These are phyloP conservation scores for Magallana nippona DNA, from an alignment of 2,888 invertebrate genomes.

Conservation along the genomic window DNA sequence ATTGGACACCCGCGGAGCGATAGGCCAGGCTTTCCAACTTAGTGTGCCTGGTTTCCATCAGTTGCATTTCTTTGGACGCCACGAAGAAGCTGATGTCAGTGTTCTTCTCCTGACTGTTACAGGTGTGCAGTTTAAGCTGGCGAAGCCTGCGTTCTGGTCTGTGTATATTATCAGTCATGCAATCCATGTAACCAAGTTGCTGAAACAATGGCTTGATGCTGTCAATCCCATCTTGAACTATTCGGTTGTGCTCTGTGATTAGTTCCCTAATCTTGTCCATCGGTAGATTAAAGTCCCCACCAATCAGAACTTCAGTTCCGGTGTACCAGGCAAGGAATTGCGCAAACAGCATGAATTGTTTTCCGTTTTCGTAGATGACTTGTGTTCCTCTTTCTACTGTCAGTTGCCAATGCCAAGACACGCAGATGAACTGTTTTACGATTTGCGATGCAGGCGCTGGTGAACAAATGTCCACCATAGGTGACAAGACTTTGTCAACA, in stretches of 20 bases:
- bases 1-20: background rate
- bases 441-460: slow-evolving; percentile 23
- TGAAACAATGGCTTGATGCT: slow-evolving; percentile 26
- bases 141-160: slow-evolving; percentile 27
- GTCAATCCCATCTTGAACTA: slow-evolving; percentile 8
- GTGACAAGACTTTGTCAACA: slow-evolving; percentile 7
- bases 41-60: slow-evolving; percentile 16
- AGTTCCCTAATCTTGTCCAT: background rate
- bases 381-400: slow-evolving; percentile 14
- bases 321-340: slow-evolving; percentile 15
- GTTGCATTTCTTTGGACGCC: slow-evolving; percentile 45
- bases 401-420: slow-evolving; percentile 42
- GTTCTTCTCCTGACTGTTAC: background rate
- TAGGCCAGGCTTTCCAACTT: background rate
- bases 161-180: slow-evolving; percentile 36
- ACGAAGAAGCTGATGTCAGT: slow-evolving; percentile 36
- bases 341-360: background rate
- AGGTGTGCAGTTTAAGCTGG: slow-evolving; percentile 24
- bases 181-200: slow-evolving; percentile 40
- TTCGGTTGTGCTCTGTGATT: slow-evolving; percentile 21
- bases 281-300: slow-evolving; percentile 41
- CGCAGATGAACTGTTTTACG: slow-evolving; percentile 30
- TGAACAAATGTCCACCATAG: background rate
- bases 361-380: slow-evolving; percentile 26
- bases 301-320: slow-evolving; percentile 35